These are phyloP conservation scores for Arctopsyche grandis DNA, from an alignment of 1,140 invertebrate species.

Conservation along the genomic window DNA sequence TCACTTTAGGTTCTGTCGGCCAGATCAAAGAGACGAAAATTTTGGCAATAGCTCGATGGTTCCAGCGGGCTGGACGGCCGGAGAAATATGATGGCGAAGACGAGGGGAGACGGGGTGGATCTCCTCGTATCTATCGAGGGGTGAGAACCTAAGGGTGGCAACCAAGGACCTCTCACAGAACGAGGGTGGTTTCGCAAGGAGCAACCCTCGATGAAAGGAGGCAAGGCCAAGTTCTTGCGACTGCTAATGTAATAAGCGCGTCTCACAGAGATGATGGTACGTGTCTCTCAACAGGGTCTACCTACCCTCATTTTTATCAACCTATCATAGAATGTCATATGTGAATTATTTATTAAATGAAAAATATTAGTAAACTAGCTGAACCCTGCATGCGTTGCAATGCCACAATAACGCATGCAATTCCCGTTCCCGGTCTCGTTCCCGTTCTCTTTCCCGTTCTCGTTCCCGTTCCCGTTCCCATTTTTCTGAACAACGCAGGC, in stretches of 20 bases:
- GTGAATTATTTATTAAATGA: too few species aligned
- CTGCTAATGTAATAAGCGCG: constrained; percentile 47
- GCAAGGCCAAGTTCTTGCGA: constrained; percentile 45
- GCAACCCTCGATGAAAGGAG: constrained; percentile 43
- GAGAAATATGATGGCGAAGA: constrained; percentile 37
- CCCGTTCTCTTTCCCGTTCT: too few species aligned
- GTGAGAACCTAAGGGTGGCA: not conserved
- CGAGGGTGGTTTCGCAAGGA: constrained; percentile 38
- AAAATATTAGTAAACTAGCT: too few species aligned
- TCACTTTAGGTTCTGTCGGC: constrained; percentile 43
- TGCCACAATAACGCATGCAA: too few species aligned
- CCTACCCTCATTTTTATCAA: too few species aligned
- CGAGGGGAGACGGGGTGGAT: constrained; percentile 1
- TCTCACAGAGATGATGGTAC: not conserved
- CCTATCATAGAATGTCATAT: too few species aligned
- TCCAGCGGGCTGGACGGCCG: not conserved
- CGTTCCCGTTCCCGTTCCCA: too few species aligned
- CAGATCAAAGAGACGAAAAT: constrained; percentile 50
- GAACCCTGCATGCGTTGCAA: too few species aligned
- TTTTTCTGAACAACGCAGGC: too few species aligned
- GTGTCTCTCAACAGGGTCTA: not conserved
- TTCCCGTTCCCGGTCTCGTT: too few species aligned
- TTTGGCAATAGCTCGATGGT: constrained; percentile 49
- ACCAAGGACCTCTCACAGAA: constrained; percentile 1
- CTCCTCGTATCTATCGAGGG: constrained; percentile 3